Percentiles rank a stretch among this genome's conserved stretches.
Evolutionary conservation across 2,797 vertebrate genomes (phyloP).

Genomic region (Tadarida brasiliensis): DNA sequence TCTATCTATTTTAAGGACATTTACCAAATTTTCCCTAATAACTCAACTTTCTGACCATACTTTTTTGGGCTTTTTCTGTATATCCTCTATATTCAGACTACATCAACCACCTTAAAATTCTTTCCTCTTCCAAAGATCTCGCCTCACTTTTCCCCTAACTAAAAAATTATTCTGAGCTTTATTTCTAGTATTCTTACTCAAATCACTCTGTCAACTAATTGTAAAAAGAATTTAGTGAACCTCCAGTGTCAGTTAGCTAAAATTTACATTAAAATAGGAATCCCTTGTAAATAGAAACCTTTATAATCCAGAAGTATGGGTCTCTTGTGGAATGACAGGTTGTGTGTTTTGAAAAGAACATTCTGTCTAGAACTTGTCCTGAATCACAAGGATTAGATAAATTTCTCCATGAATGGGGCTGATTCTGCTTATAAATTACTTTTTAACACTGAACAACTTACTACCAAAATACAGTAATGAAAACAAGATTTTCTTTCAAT

Average conservation of each 20-base stretch:
- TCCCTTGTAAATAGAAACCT: background rate
- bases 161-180: background rate
- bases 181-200: background rate
- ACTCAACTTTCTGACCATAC: background rate
- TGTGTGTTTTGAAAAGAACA: background rate
- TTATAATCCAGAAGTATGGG: background rate
- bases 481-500: background rate
- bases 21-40: background rate
- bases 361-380: background rate
- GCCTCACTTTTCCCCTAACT: background rate
- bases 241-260: background rate
- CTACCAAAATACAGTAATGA: background rate
- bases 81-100: background rate
- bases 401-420: background rate
- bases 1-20: background rate
- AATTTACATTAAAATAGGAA: background rate
- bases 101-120: background rate
- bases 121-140: background rate
- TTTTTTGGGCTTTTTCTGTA: background rate
- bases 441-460: background rate
- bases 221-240: background rate
- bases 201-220: background rate
- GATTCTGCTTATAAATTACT: background rate
- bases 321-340: constrained; percentile 24
- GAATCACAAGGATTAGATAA: background rate